These are phyloP conservation scores for Heliconius erato DNA, from an alignment of 2,888 invertebrate genomes.

Conservation along the genomic window DNA sequence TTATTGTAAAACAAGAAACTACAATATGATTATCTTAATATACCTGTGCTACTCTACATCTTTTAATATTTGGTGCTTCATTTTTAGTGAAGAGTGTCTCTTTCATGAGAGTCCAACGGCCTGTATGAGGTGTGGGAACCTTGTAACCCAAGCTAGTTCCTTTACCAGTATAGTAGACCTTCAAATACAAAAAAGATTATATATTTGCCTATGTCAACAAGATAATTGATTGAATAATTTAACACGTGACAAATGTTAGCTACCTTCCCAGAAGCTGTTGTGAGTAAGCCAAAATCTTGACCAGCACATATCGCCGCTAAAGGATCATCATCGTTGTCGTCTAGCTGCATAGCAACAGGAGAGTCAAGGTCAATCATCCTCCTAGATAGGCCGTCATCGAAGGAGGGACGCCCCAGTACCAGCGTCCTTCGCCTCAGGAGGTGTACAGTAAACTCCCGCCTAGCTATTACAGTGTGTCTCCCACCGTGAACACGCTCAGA, in stretches of 20 bases:
- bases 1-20: constrained; percentile 1
- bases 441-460: constrained; percentile 73
- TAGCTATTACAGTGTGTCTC: constrained; percentile 61
- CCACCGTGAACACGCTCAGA: constrained; percentile 60
- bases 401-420: constrained; percentile 74
- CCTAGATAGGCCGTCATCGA: constrained; percentile 70
- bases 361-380: constrained; percentile 75
- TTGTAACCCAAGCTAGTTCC: constrained; percentile 95
- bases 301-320: constrained; percentile 91
- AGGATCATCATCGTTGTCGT: constrained; percentile 91
- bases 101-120: constrained; percentile 87
- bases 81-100: constrained; percentile 77
- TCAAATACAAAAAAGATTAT: constrained; percentile 78
- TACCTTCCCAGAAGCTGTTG: constrained; percentile 94
- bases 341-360: constrained; percentile 85
- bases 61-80: constrained; percentile 70
- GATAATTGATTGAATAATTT: constrained; percentile 36
- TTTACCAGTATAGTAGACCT: constrained; percentile 95
- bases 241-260: background rate
- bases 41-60: constrained; percentile 76
- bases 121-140: constrained; percentile 80
- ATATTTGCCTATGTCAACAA: background rate
- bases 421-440: constrained; percentile 74
- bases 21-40: background rate
- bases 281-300: constrained; percentile 95